These are phyloP conservation scores for Drosophila pallidifrons DNA, from an alignment of 1,140 invertebrate genomes.

Conservation along the genomic window DNA sequence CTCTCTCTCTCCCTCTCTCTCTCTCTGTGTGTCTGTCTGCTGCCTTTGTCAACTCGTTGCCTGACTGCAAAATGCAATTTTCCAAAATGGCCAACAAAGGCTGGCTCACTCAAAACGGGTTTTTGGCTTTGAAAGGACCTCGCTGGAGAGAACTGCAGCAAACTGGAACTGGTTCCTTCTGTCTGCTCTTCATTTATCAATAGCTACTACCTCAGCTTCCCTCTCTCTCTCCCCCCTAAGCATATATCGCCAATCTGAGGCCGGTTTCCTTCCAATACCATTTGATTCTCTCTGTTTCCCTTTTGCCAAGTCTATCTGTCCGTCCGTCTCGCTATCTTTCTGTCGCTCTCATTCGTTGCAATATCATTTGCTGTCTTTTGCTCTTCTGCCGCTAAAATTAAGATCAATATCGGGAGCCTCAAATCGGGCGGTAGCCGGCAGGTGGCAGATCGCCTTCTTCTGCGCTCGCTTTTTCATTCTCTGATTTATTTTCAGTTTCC, in stretches of 20 bases:
- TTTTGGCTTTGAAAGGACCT: slow-evolving; percentile 51
- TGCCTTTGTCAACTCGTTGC: slow-evolving; percentile 18
- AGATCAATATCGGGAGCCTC: slow-evolving; percentile 67
- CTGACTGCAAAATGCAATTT: slow-evolving; percentile 57
- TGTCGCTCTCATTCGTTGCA: slow-evolving; percentile 20
- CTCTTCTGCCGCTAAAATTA: slow-evolving; percentile 60
- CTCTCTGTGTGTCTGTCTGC: no score
- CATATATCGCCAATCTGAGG: not conserved
- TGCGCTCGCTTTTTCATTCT: not conserved
- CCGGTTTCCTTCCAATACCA: slow-evolving; percentile 68
- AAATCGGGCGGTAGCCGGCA: slow-evolving; percentile 42
- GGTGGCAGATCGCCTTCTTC: slow-evolving; percentile 49
- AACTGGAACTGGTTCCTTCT: slow-evolving; percentile 64
- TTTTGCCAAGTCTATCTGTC: slow-evolving; percentile 1
- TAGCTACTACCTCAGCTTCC: not conserved
- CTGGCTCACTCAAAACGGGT: slow-evolving; percentile 57
- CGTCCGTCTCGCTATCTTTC: slow-evolving; percentile 20
- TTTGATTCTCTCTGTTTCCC: slow-evolving; percentile 53
- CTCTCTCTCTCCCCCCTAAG: not conserved
- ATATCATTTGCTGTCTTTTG: slow-evolving; percentile 48
- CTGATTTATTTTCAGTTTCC: slow-evolving; percentile 71
- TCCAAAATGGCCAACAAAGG: slow-evolving; percentile 70
- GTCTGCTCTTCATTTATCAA: slow-evolving; percentile 75
- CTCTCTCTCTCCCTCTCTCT: not conserved
- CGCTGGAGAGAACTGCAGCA: slow-evolving; percentile 11